Evolutionary conservation across 2,797 vertebrate species (phyloP).

Genomic region (Acrocephalus scirpaceus): DNA sequence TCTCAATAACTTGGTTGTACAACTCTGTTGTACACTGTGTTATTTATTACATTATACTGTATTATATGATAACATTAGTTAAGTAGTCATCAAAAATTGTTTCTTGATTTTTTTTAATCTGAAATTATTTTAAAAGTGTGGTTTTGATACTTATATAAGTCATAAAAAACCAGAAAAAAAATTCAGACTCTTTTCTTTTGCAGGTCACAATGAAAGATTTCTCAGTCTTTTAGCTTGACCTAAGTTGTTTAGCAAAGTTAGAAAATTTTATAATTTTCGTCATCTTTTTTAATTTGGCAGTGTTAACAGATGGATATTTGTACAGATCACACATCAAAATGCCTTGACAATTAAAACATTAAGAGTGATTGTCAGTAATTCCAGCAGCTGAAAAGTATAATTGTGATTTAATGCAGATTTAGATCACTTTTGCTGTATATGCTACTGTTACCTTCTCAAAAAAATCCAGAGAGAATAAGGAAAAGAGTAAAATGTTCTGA

Average conservation of each 20-base stretch:
- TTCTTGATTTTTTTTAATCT: background rate
- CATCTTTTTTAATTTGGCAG: background rate
- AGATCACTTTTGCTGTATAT: background rate
- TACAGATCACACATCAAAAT: background rate
- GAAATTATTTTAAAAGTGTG: background rate
- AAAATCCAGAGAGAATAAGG: background rate
- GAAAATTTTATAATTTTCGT: background rate
- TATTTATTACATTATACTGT: background rate
- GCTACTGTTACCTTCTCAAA: background rate
- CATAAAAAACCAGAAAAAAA: background rate
- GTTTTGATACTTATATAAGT: background rate
- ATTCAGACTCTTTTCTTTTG: background rate
- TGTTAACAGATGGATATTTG: background rate
- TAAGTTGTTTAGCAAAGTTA: background rate
- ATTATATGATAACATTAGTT: background rate
- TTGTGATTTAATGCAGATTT: background rate
- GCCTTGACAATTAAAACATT: background rate
- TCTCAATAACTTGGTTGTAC: background rate
- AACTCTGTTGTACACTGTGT: background rate
- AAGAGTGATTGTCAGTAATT: background rate
- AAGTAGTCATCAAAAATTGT: background rate
- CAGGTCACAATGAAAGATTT: background rate
- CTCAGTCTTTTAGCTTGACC: background rate
- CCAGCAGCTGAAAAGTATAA: background rate
- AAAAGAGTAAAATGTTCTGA: background rate